phyloP scores from a whole-genome alignment of 2,888 invertebrate genomes.

The Drosophila formosana region DNA sequence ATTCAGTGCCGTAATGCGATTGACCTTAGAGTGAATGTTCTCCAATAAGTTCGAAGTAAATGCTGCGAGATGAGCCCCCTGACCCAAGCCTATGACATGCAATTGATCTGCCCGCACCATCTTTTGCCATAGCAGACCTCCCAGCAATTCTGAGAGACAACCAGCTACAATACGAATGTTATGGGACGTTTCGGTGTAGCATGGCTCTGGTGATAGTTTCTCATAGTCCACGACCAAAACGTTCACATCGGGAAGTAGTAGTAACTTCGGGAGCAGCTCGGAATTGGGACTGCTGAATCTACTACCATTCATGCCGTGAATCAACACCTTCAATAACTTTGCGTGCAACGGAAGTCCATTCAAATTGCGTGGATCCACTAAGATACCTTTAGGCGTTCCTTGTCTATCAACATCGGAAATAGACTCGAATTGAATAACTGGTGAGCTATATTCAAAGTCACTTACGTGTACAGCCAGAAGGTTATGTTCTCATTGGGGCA shows the following conservation, averaged over 20 bases:
- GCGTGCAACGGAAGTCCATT: background rate
- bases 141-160: constrained; percentile 87
- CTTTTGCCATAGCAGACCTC: constrained; percentile 25
- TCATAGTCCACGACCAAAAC: constrained; percentile 88
- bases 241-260: constrained; percentile 86
- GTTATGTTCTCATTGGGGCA: constrained; percentile 88
- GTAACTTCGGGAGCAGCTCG: constrained; percentile 87
- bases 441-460: constrained; percentile 48
- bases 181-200: constrained; percentile 87
- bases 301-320: constrained; percentile 88
- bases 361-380: constrained; percentile 70
- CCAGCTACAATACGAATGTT: constrained; percentile 87
- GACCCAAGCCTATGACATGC: constrained; percentile 88
- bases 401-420: background rate
- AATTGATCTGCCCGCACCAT: constrained; percentile 80
- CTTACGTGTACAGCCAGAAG: constrained; percentile 88
- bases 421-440: constrained; percentile 6
- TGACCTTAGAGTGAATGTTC: constrained; percentile 66
- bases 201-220: constrained; percentile 87
- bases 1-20: constrained; percentile 87
- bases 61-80: constrained; percentile 88
- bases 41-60: constrained; percentile 85
- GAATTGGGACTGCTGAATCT: constrained; percentile 87
- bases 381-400: constrained; percentile 83
- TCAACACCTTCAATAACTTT: constrained; percentile 86